Conservation (phyloP, 2,797 vertebrate species). For the Threskiornis aethiopicus region DNA sequence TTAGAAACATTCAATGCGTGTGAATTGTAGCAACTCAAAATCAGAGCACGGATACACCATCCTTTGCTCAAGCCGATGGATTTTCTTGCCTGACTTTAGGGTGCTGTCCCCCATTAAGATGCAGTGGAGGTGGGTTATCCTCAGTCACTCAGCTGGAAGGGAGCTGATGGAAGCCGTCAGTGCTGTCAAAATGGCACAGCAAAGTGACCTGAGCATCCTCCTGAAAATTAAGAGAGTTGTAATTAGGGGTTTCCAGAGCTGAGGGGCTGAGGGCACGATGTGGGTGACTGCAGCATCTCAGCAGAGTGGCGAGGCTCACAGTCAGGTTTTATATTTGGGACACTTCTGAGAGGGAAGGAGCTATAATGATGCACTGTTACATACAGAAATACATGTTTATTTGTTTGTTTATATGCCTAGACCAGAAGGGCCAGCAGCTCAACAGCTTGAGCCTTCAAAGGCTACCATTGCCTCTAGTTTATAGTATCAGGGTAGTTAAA, state of each 20-base stretch:
- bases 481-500: background rate
- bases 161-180: background rate
- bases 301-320: accelerated
- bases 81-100: background rate
- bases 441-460: background rate
- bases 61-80: background rate
- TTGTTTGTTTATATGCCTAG: background rate
- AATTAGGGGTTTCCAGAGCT: background rate
- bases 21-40: background rate
- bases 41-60: accelerated
- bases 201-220: background rate
- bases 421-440: background rate
- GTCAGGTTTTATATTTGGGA: background rate
- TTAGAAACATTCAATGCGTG: background rate
- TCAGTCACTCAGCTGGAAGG: background rate
- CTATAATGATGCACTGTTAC: background rate
- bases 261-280: background rate
- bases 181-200: background rate
- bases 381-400: background rate
- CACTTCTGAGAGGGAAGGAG: background rate
- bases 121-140: background rate
- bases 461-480: background rate
- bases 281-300: background rate
- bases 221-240: background rate
- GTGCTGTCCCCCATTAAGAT: background rate